Conservation (phyloP, 2,888 invertebrate species). For the Ornithoptera alexandrae region DNA sequence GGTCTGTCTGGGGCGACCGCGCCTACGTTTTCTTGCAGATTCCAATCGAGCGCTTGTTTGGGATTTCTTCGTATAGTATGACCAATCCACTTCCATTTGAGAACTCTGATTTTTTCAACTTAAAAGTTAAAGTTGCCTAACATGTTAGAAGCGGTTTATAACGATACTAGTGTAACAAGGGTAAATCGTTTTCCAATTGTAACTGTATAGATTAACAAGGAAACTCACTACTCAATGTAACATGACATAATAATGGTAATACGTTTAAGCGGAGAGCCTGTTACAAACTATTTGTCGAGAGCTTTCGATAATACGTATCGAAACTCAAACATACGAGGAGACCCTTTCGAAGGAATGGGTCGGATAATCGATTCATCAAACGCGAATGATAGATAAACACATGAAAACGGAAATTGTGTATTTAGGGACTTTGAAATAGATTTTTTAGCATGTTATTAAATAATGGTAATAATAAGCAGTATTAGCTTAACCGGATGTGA, state of each 20-base stretch:
- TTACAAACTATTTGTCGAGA: constrained; percentile 17
- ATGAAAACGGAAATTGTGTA: background rate
- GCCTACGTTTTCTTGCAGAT: too few species aligned
- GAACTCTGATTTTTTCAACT: too few species aligned
- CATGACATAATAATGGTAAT: background rate
- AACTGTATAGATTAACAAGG: background rate
- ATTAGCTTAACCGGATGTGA: too few species aligned
- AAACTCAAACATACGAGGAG: constrained; percentile 15
- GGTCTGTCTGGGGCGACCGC: too few species aligned
- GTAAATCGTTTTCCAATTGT: too few species aligned
- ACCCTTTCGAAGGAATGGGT: constrained; percentile 22
- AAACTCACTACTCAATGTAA: background rate
- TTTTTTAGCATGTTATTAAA: background rate
- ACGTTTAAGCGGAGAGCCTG: constrained; percentile 7
- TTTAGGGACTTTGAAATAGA: background rate
- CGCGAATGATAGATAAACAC: constrained; percentile 7
- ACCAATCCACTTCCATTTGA: too few species aligned
- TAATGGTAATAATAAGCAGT: background rate
- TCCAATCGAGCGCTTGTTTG: too few species aligned
- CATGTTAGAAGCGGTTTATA: too few species aligned
- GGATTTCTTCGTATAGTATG: too few species aligned
- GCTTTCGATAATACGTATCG: constrained; percentile 20
- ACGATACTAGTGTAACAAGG: too few species aligned
- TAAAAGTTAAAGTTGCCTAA: too few species aligned
- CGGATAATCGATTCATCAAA: constrained; percentile 21